Base-by-base conservation (phyloP, 1,140 invertebrate species). In the Megalopta genalis region DNA sequence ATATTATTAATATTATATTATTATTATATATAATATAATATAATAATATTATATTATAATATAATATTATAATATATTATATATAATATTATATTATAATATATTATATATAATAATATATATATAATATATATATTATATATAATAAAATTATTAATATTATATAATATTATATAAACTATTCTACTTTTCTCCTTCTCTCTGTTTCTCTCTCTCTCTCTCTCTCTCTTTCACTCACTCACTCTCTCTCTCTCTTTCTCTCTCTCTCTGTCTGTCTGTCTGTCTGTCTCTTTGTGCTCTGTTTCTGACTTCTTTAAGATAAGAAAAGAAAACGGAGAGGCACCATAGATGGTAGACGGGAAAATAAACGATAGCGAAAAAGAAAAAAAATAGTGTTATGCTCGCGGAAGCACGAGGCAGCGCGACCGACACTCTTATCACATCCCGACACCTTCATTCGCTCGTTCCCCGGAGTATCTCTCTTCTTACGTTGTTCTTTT, bases 401-500 rank as follows among this genome's bases (percentile, higher is more conserved):
- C 49, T 21, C 18, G 21, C 49, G 21, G 49, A 54, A 54, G 18
- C 54, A 57, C 54, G 49, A 52, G 49, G 49, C 49, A 52, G 49
- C 49, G 49, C 49, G 49, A 57, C 69, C 60, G 16, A 66, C 39
- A 66, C 64, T 46, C 37, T n/a, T 83, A 46, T 86, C 18, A n/a
- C 18, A 83, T 83, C 84, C 77, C 82, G 57, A 80, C 14, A 83
- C 27, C 60, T 27, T 86, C 74, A 74, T 74, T 83, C 81, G 84
- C 85, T 87, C 81, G 63, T 70, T 83, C 82, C 49, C 84, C 85
- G 81, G 73, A 87, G 72, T 90, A 89, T 88, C 87, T 91, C 88
- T 91, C 88, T 88, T 92, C 90, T 91, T 92, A 91, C 85, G 90
- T 91, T 91, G 91, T 93, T 94, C 91, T 92, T 94, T 93, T 94